Conservation (phyloP, 1,140 invertebrate genomes). For the Lasioglossum albipes region DNA sequence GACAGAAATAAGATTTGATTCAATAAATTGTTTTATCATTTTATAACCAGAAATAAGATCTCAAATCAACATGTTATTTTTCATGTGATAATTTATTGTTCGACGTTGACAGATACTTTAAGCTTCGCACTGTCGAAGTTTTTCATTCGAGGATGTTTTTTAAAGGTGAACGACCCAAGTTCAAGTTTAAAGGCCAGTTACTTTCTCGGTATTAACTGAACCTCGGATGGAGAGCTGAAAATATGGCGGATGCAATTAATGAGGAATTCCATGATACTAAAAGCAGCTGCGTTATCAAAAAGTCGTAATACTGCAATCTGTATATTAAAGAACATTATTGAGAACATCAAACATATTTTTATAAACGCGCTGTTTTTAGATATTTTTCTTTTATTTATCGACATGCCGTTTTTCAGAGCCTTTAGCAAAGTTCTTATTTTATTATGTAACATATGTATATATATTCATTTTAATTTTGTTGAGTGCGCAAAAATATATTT, state of each 20-base stretch:
- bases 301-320: background rate
- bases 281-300: background rate
- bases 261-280: background rate
- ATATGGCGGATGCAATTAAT: background rate
- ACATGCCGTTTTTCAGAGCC: no score
- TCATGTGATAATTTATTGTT: no score
- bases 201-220: background rate
- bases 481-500: no score
- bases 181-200: background rate
- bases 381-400: background rate
- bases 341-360: background rate
- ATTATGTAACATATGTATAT: no score
- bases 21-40: no score
- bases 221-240: background rate
- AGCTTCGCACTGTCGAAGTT: slow-evolving; percentile 2
- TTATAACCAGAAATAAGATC: no score
- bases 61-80: no score
- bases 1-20: no score
- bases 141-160: slow-evolving; percentile 8
- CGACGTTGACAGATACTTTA: background rate
- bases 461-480: no score
- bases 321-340: background rate
- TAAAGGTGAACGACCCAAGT: slow-evolving; percentile 31
- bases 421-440: no score
- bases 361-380: background rate